Percentiles rank a stretch among this genome's conserved stretches.
Conservation (phyloP, 2,888 invertebrate genomes). For the Spisula subtruncata region DNA sequence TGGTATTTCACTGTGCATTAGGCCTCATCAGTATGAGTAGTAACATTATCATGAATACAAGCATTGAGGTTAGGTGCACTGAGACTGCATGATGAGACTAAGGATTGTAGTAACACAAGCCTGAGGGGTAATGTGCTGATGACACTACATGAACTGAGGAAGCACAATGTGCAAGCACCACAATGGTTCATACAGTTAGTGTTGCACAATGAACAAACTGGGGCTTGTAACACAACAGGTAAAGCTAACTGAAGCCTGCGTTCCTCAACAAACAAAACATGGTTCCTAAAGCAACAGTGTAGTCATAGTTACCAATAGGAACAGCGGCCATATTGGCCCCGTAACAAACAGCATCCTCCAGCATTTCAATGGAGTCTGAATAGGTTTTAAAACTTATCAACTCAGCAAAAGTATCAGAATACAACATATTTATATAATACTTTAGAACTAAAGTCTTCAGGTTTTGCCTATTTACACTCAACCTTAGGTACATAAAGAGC, state of each 20-base stretch:
- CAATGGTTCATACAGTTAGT: too few relatives aligned
- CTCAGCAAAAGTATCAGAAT: too few relatives aligned
- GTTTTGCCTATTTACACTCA: too few relatives aligned
- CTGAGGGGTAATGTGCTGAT: not conserved
- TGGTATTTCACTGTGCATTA: not conserved
- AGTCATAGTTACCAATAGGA: constrained; percentile 18
- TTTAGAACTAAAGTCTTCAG: too few relatives aligned
- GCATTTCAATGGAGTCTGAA: constrained; percentile 18
- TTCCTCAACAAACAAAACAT: not conserved
- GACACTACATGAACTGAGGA: not conserved
- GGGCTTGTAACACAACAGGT: not conserved
- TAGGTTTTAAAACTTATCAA: not conserved
- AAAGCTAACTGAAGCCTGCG: constrained; percentile 24
- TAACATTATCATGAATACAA: too few relatives aligned
- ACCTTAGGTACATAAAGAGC: too few relatives aligned
- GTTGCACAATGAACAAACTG: too few relatives aligned
- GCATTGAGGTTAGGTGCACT: too few relatives aligned
- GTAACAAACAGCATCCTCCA: constrained; percentile 21
- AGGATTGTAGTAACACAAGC: not conserved
- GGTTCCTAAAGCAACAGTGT: constrained; percentile 13
- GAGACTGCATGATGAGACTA: too few relatives aligned
- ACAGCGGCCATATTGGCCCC: constrained; percentile 19
- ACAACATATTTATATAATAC: too few relatives aligned
- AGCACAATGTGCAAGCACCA: too few relatives aligned
- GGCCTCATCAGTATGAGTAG: too few relatives aligned